Percentiles rank a stretch among this genome's conserved stretches.
These are phyloP conservation scores for Sitodiplosis mosellana DNA, from an alignment of 1,140 invertebrate species.

Conservation along the genomic window DNA sequence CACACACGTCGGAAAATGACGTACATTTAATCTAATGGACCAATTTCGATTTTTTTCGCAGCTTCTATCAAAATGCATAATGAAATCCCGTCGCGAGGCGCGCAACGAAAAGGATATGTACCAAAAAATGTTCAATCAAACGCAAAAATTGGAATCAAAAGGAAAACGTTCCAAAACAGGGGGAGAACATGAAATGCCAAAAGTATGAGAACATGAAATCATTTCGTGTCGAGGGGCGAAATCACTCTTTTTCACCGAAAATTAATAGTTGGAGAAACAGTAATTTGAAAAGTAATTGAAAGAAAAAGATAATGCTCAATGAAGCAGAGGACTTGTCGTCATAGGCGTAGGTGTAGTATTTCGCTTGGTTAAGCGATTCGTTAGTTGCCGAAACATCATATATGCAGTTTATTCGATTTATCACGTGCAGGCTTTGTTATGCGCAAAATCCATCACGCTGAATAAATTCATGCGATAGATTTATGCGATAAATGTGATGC, in stretches of 20 bases:
- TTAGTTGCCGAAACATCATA: too few relatives aligned
- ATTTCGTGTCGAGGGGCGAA: too few relatives aligned
- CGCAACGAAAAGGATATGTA: constrained; percentile 40
- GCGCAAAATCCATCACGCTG: too few relatives aligned
- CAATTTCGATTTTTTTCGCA: too few relatives aligned
- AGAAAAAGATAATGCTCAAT: too few relatives aligned
- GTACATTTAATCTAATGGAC: neutral
- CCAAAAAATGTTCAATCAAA: constrained; percentile 42
- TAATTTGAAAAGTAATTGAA: too few relatives aligned
- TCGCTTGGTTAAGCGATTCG: neutral
- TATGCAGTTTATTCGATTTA: too few relatives aligned
- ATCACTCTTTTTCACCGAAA: neutral
- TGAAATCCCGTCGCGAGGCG: constrained; percentile 33
- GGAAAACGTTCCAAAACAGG: constrained; percentile 16
- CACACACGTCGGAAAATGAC: too few relatives aligned
- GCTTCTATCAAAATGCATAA: constrained; percentile 37
- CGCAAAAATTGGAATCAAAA: constrained; percentile 23
- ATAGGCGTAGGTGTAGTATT: neutral
- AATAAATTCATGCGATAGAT: too few relatives aligned
- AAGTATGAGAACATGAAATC: constrained; percentile 11
- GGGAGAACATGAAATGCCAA: constrained; percentile 17
- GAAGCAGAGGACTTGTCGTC: too few relatives aligned
- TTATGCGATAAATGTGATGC: too few relatives aligned
- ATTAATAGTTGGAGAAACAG: neutral
- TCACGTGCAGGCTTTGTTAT: too few relatives aligned